These are phyloP conservation scores for Vesta saturnalis DNA, from an alignment of 2,888 invertebrate genomes.

Conservation along the genomic window DNA sequence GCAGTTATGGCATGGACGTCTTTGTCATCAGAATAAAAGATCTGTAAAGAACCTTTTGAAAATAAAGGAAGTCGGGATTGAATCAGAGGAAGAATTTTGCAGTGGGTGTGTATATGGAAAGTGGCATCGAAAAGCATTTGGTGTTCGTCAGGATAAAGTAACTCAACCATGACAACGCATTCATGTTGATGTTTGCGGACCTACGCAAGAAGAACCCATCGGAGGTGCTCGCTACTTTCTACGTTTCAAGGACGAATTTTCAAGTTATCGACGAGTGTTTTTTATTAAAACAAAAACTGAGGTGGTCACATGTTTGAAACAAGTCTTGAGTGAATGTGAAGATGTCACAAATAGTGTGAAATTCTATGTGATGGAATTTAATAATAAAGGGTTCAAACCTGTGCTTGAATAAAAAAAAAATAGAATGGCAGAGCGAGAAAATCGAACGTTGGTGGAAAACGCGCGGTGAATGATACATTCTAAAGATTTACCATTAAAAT, in stretches of 20 bases:
- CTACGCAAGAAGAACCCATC: constrained; percentile 38
- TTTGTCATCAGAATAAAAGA: constrained; percentile 7
- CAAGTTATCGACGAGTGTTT: constrained; percentile 6
- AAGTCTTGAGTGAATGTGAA: too few relatives aligned
- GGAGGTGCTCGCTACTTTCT: constrained; percentile 47
- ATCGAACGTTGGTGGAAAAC: background rate
- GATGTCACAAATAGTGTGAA: background rate
- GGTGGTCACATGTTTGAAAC: background rate
- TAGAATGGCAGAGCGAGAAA: background rate
- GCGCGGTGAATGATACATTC: background rate
- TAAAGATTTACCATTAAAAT: background rate
- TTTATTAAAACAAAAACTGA: background rate
- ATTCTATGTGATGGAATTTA: background rate
- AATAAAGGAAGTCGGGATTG: background rate
- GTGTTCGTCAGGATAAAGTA: background rate
- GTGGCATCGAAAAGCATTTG: background rate
- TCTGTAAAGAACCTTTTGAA: constrained; percentile 5
- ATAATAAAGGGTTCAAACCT: background rate
- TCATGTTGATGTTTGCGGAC: constrained; percentile 36
- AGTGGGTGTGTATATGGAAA: background rate
- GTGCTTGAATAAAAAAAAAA: background rate
- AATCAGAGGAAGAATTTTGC: background rate
- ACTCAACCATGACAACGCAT: constrained; percentile 45
- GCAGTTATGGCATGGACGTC: background rate
- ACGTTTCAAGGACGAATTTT: constrained; percentile 48